These are phyloP conservation scores for Arctia plantaginis DNA, from an alignment of 2,888 invertebrate species.

Conservation along the genomic window DNA sequence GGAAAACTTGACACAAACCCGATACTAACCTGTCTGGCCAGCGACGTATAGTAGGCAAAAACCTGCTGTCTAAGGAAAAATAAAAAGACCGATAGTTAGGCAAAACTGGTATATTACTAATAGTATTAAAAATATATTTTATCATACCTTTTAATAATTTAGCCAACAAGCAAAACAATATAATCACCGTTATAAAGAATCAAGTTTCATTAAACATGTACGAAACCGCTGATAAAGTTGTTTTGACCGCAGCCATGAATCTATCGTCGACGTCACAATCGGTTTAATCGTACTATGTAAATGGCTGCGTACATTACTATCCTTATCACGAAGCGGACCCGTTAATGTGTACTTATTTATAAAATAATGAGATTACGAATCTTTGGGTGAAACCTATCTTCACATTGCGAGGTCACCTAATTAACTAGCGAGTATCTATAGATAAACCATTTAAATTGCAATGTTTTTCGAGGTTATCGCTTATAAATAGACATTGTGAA, in stretches of 20 bases:
- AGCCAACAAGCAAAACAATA: background rate
- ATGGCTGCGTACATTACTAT: slow-evolving; percentile 32
- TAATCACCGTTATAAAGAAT: background rate
- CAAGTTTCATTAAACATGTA: slow-evolving; percentile 12
- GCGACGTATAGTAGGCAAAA: no score
- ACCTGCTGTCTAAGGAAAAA: no score
- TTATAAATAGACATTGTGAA: slow-evolving; percentile 38
- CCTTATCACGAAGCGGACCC: slow-evolving; percentile 44
- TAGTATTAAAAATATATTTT: background rate
- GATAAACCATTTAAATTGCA: slow-evolving; percentile 50
- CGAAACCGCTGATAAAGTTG: slow-evolving; percentile 16
- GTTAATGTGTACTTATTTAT: slow-evolving; percentile 46
- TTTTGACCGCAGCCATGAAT: slow-evolving; percentile 16
- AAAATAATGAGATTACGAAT: slow-evolving; percentile 45
- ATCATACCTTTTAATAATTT: background rate
- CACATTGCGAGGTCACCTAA: slow-evolving; percentile 53
- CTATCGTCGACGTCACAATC: slow-evolving; percentile 35
- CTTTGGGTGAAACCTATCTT: slow-evolving; percentile 45
- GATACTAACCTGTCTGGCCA: no score
- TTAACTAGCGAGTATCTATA: slow-evolving; percentile 51
- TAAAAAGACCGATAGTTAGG: background rate
- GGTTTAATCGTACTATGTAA: slow-evolving; percentile 6
- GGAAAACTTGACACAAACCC: no score
- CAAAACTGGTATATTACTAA: background rate
- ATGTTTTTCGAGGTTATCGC: slow-evolving; percentile 52